Base-by-base conservation (phyloP, 2,888 invertebrate species). In the Idaea aversata region DNA sequence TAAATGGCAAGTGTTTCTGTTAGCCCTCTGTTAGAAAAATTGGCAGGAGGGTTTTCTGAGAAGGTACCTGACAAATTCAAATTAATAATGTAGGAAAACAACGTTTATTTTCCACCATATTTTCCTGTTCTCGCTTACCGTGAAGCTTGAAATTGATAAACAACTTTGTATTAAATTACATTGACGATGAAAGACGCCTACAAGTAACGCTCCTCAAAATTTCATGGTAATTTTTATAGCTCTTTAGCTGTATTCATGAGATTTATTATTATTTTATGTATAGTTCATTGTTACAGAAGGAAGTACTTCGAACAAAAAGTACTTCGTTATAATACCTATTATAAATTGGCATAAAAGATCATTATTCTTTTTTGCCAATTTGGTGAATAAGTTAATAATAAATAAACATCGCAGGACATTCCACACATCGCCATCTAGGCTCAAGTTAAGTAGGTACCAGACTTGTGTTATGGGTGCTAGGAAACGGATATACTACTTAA, bases 111-210 rank as follows among this genome's bases (percentile, higher is more conserved):
- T 47, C 47, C 47, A 47, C 47, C 47, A 47, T 6, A 13, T 47
- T 47, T 47, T 47, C 47, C 47, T 47, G 47, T 47, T 47, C 7
- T 47, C 47, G 13, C 47, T 47, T 47, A 47, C 47, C 47, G 47
- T 47, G 47, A 47, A 47, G 47, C 47, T 47, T 47, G 47, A 47
- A 47, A 47, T 47, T 47, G 47, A 47, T 47, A 47, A 47, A 47
- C 47, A 47, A 47, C 47, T 13, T 47, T 47, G 47, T 47, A 47
- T 47, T 47, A 47, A 47, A 47, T 47, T 47, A 47, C 47, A 10
- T 13, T 47, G 47, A 47, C 47, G 47, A 47, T 47, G 47, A 47
- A 47, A 47, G 47, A 47, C 47, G 10, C 6, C 47, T 47, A 47
- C 47, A 47, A 47, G 47, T 47, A 13, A 47, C 47, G 47, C 47